Conservation (phyloP, 2,113 vertebrate genomes). For the Phodopus roborovskii region DNA sequence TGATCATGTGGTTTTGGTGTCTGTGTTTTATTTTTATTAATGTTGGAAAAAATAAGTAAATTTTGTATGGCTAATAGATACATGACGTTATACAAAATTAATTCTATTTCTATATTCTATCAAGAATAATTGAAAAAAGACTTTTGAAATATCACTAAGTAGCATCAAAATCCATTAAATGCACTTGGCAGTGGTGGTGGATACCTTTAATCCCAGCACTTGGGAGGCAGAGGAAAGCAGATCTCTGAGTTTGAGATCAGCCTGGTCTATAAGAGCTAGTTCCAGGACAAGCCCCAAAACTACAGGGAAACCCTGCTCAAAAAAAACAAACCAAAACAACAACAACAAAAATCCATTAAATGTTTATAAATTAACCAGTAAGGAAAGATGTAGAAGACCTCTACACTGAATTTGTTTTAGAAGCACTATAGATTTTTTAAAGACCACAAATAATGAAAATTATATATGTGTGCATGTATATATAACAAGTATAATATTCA, state of each 20-base stretch:
- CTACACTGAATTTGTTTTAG: background rate
- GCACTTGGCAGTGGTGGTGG: too few relatives aligned
- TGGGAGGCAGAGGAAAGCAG: too few relatives aligned
- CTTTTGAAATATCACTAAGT: background rate
- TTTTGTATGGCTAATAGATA: slow-evolving; percentile 13
- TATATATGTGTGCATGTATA: background rate
- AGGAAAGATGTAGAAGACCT: background rate
- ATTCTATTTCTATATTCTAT: background rate
- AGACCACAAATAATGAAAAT: background rate
- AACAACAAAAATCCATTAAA: background rate
- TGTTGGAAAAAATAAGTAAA: background rate
- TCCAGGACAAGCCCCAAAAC: too few relatives aligned
- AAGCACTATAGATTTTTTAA: slow-evolving; percentile 8
- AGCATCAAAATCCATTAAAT: slow-evolving; percentile 33
- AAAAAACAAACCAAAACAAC: too few relatives aligned
- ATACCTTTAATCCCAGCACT: too few relatives aligned
- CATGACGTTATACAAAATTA: background rate
- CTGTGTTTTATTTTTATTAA: slow-evolving; percentile 31
- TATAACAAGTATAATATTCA: background rate
- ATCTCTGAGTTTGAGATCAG: too few relatives aligned
- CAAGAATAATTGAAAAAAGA: background rate
- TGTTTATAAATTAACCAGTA: background rate
- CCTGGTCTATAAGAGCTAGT: too few relatives aligned
- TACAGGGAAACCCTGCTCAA: too few relatives aligned
- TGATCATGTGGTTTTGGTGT: background rate